Evolutionary conservation across 2,797 vertebrate genomes (phyloP).

Genomic region (Cetoscarus ocellatus): DNA sequence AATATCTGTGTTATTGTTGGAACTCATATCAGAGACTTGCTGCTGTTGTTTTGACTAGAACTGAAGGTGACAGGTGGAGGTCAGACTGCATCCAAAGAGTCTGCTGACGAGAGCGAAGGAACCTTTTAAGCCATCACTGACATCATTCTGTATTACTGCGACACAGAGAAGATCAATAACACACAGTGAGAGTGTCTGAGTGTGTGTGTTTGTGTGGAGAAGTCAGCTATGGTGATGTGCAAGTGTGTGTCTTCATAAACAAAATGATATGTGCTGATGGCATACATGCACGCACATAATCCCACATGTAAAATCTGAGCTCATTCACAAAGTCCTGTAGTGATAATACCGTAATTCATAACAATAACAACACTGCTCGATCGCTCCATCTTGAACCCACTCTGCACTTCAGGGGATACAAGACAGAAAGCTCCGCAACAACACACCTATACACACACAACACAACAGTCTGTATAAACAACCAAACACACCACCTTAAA

Average conservation of each 20-base stretch:
- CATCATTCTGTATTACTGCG: conserved; percentile 12
- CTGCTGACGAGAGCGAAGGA: not conserved
- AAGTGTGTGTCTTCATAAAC: not conserved
- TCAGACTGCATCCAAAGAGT: conserved; percentile 2
- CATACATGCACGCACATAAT: not conserved
- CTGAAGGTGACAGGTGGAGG: conserved; percentile 10
- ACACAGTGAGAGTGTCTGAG: not conserved
- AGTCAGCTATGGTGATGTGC: not conserved
- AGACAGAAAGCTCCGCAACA: conserved; percentile 15
- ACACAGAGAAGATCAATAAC: conserved; percentile 23
- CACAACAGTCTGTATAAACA: not conserved
- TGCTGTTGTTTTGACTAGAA: conserved; percentile 4
- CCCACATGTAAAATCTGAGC: not conserved
- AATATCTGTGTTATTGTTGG: not conserved
- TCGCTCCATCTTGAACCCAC: conserved; percentile 51
- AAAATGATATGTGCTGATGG: not conserved
- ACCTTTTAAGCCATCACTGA: conserved; percentile 22
- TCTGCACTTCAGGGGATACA: conserved; percentile 34
- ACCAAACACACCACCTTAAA: not conserved
- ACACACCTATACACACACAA: conserved; percentile 13
- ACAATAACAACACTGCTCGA: conserved; percentile 42
- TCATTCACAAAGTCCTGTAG: conserved; percentile 22
- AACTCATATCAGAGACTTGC: not conserved
- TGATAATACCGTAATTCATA: conserved; percentile 55
- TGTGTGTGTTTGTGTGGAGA: not conserved